phyloP scores from a whole-genome alignment of 2,888 invertebrate species.

The Odontocerum albicorne region DNA sequence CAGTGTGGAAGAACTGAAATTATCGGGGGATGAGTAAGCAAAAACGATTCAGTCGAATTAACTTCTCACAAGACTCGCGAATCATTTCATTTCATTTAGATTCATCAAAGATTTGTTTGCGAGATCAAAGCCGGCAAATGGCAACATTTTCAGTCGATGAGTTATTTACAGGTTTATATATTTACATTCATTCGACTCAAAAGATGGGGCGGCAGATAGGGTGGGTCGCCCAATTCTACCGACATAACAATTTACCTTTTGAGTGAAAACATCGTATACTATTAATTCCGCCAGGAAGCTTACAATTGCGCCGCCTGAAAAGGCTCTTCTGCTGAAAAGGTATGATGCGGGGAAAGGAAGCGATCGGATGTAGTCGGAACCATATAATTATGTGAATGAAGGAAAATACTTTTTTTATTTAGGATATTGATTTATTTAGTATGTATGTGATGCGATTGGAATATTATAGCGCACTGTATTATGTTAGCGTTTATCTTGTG shows the following conservation, averaged over 20 bases:
- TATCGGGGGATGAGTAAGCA: no score
- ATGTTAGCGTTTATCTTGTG: no score
- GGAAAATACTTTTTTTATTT: no score
- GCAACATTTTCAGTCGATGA: conserved; percentile 28
- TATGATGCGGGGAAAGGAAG: conserved; percentile 14
- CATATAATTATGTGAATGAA: conserved; percentile 22
- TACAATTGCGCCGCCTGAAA: conserved; percentile 36
- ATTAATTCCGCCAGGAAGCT: conserved; percentile 38
- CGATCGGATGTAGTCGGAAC: conserved; percentile 14
- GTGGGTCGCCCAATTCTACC: conserved; percentile 37
- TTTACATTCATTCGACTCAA: no score
- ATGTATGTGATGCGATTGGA: no score
- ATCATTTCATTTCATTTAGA: conserved; percentile 14
- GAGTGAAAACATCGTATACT: conserved; percentile 37
- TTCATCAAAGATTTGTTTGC: conserved; percentile 22
- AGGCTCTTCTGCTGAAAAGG: conserved; percentile 34
- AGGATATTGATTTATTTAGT: no score
- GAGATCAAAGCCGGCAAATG: conserved; percentile 28
- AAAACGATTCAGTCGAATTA: conserved; percentile 6
- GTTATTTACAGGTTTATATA: conserved; percentile 30
- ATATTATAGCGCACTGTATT: no score
- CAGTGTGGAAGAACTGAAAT: no score
- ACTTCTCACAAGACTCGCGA: conserved; percentile 12
- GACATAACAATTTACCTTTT: conserved; percentile 40
- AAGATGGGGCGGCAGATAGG: conserved; percentile 19